phyloP scores from a whole-genome alignment of 2,888 invertebrate genomes.

The Ectobius pallidus region DNA sequence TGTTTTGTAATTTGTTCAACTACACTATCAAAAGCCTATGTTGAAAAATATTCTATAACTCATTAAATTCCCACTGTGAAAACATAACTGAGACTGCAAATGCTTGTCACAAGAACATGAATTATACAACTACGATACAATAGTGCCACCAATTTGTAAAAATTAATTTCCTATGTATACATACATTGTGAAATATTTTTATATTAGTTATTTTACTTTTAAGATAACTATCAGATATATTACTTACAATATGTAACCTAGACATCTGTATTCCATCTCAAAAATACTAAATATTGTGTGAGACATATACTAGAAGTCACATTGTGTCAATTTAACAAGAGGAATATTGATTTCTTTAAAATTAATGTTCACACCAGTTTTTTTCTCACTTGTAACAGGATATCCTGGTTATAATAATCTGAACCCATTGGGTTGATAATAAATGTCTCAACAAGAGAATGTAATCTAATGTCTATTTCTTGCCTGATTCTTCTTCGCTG shows the following conservation, averaged over 20 bases:
- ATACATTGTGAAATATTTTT: background rate
- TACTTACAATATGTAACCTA: background rate
- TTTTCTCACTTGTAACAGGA: conserved; percentile 43
- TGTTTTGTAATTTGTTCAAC: conserved; percentile 28
- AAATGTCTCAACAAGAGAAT: conserved; percentile 29
- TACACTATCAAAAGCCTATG: conserved; percentile 23
- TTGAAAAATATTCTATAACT: conserved; percentile 27
- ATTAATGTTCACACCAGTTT: conserved; percentile 24
- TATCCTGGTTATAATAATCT: conserved; percentile 47
- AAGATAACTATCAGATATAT: background rate
- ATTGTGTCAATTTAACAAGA: conserved; percentile 7
- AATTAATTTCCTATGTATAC: background rate
- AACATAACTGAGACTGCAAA: conserved; percentile 24
- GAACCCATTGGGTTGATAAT: conserved; percentile 55
- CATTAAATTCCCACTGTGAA: conserved; percentile 29
- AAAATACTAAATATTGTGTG: conserved; percentile 4
- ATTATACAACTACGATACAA: conserved; percentile 19
- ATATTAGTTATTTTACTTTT: conserved; percentile 1
- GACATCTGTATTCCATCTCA: background rate
- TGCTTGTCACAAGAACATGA: conserved; percentile 4
- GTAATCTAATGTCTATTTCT: conserved; percentile 47
- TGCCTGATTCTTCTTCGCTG: conserved; percentile 60
- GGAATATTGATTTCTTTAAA: conserved; percentile 12
- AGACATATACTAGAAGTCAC: background rate
- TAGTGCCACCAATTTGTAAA: conserved; percentile 6